A percentile compares a stretch with the other conserved stretches of the same genome.
These are phyloP conservation scores for Akabosia matsudoensis DNA, from an alignment of 1,140 invertebrate species.

Conservation along the genomic window DNA sequence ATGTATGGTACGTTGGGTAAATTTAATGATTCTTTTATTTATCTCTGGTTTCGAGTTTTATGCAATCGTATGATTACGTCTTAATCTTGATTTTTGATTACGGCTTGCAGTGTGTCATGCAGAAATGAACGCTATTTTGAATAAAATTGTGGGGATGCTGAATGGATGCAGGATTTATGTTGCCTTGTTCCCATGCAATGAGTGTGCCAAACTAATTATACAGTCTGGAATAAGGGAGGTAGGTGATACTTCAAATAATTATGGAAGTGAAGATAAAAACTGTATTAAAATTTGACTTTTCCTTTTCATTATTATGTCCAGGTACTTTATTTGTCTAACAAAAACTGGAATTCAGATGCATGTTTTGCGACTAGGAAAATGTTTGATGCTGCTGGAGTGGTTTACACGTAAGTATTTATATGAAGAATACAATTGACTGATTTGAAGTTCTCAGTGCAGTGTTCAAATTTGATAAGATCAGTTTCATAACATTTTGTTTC, in stretches of 20 bases:
- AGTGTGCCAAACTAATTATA: slow-evolving; percentile 96
- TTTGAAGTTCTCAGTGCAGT: neutral
- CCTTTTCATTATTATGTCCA: neutral
- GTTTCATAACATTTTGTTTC: neutral
- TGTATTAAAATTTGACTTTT: no score
- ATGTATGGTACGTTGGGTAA: slow-evolving; percentile 66
- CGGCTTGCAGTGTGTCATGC: slow-evolving; percentile 85
- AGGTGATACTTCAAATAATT: slow-evolving; percentile 22
- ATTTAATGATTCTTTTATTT: neutral
- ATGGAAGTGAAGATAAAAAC: neutral
- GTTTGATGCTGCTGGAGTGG: slow-evolving; percentile 71
- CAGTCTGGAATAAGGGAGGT: slow-evolving; percentile 83
- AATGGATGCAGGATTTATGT: slow-evolving; percentile 81
- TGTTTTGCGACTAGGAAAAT: slow-evolving; percentile 73
- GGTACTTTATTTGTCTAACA: slow-evolving; percentile 72
- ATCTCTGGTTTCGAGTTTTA: neutral
- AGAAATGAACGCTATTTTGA: slow-evolving; percentile 93
- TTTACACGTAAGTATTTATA: slow-evolving; percentile 57
- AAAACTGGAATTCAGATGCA: slow-evolving; percentile 64
- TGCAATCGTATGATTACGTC: no score
- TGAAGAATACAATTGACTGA: no score
- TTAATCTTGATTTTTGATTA: no score
- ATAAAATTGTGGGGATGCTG: slow-evolving; percentile 76
- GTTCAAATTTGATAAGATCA: no score
- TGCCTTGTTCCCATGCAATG: slow-evolving; percentile 88